These are phyloP conservation scores for Eurystomus gularis DNA, from an alignment of 2,113 vertebrate genomes.

Conservation along the genomic window DNA sequence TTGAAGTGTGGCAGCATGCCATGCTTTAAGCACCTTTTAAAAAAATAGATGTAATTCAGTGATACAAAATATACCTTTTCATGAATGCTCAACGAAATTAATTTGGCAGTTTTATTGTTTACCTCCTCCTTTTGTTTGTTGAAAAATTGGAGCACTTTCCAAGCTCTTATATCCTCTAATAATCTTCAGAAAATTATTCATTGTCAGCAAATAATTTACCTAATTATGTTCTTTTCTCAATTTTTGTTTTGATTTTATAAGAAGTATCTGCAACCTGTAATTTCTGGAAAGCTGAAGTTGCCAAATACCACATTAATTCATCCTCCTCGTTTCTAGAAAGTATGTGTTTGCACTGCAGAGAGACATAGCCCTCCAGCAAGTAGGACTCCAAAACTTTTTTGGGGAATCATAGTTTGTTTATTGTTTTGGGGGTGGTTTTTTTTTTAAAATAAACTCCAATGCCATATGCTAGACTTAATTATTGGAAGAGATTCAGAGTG, in stretches of 20 bases:
- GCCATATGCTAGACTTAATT: constrained; percentile 63
- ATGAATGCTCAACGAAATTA: not conserved
- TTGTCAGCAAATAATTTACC: constrained; percentile 53
- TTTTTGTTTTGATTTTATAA: constrained; percentile 36
- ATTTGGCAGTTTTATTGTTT: constrained; percentile 38
- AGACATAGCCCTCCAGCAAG: not conserved
- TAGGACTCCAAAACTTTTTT: constrained; percentile 9
- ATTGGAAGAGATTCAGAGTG: constrained; percentile 62
- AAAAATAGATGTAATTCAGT: not conserved
- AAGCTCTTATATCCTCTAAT: not conserved
- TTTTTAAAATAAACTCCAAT: not conserved
- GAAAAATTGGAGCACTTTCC: not conserved
- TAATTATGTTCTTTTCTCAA: constrained; percentile 25
- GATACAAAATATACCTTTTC: constrained; percentile 32
- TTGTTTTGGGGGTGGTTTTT: not conserved
- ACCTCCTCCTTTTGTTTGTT: not conserved
- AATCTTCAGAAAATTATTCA: constrained; percentile 38
- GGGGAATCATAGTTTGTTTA: not conserved
- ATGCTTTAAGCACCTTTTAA: constrained; percentile 1
- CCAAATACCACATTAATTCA: not conserved
- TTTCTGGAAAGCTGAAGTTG: constrained; percentile 24
- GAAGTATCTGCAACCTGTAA: constrained; percentile 31
- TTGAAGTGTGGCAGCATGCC: constrained; percentile 13
- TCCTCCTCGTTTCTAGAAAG: not conserved
- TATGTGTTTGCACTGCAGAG: not conserved